phyloP scores from a whole-genome alignment of 2,888 invertebrate genomes.

The Platycheirus rosarum region DNA sequence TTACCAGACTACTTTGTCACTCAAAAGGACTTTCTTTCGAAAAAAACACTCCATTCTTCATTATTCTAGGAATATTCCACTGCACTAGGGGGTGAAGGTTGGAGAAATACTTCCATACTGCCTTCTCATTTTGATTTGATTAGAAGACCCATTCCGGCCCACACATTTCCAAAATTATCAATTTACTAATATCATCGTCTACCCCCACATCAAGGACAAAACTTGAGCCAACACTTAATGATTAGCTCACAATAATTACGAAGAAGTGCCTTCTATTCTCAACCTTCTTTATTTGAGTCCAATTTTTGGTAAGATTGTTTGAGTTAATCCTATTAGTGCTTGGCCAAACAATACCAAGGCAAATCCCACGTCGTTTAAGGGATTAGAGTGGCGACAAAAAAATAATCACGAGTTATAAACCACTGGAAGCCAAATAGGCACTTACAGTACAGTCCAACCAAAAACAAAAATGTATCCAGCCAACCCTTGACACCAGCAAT shows the following conservation, averaged over 20 bases:
- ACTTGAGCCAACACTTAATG: slow-evolving; percentile 11
- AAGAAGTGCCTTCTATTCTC: not conserved
- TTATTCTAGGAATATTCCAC: too few species aligned
- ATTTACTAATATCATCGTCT: too few species aligned
- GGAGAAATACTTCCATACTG: too few species aligned
- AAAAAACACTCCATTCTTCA: too few species aligned
- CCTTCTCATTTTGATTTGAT: too few species aligned
- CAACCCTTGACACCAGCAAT: not conserved
- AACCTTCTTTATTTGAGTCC: not conserved
- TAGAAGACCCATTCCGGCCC: too few species aligned
- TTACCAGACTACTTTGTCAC: too few species aligned
- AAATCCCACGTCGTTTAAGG: slow-evolving; percentile 5
- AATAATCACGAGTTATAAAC: slow-evolving; percentile 10
- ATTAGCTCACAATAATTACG: slow-evolving; percentile 15
- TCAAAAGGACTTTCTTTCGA: too few species aligned
- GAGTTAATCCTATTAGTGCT: slow-evolving; percentile 31
- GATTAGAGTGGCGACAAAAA: slow-evolving; percentile 19
- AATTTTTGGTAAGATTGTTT: slow-evolving; percentile 13
- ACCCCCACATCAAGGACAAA: too few species aligned
- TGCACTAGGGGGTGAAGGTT: too few species aligned
- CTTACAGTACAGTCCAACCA: slow-evolving; percentile 2
- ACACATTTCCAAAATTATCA: not conserved
- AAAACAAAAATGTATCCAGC: not conserved
- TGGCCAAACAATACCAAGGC: slow-evolving; percentile 9
- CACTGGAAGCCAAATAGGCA: slow-evolving; percentile 2